Conservation (phyloP, 2,888 invertebrate genomes). For the Deilephila porcellus region DNA sequence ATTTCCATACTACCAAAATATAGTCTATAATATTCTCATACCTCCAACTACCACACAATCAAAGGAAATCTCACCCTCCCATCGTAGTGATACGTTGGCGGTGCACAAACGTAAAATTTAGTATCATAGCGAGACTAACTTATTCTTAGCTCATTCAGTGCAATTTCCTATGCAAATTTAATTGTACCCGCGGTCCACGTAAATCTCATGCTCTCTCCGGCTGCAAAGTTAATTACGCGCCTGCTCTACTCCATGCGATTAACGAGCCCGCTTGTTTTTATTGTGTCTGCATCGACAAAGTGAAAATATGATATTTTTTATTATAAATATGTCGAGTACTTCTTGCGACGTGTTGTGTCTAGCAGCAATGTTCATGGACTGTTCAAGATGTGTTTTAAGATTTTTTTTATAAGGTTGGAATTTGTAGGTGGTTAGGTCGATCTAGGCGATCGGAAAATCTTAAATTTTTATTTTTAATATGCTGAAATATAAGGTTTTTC, state of each 20-base stretch:
- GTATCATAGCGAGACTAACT: conserved; percentile 70
- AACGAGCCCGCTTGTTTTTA: conserved; percentile 75
- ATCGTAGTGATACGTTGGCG: conserved; percentile 15
- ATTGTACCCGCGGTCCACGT: conserved; percentile 82
- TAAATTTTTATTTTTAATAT: too few relatives aligned
- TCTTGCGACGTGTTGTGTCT: too few relatives aligned
- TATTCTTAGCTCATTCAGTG: conserved; percentile 80
- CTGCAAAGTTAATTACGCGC: conserved; percentile 82
- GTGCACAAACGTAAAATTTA: conserved; percentile 65
- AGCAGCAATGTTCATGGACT: too few relatives aligned
- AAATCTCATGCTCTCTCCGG: conserved; percentile 77
- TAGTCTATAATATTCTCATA: background rate
- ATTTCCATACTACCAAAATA: too few relatives aligned
- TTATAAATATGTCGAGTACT: conserved; percentile 37
- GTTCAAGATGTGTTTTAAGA: too few relatives aligned
- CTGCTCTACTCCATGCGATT: conserved; percentile 73
- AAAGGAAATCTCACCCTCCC: background rate
- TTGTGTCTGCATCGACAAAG: conserved; percentile 78
- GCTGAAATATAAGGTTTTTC: too few relatives aligned
- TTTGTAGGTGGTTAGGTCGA: too few relatives aligned
- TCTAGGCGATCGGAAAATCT: too few relatives aligned
- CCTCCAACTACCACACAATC: background rate
- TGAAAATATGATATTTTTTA: conserved; percentile 68
- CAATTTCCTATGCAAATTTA: conserved; percentile 85
- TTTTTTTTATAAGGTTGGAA: too few relatives aligned